A percentile compares a stretch with the other conserved stretches of the same genome.
Evolutionary conservation across 2,888 invertebrate species (phyloP).

Genomic region (Chaetogeoica ovagalla): DNA sequence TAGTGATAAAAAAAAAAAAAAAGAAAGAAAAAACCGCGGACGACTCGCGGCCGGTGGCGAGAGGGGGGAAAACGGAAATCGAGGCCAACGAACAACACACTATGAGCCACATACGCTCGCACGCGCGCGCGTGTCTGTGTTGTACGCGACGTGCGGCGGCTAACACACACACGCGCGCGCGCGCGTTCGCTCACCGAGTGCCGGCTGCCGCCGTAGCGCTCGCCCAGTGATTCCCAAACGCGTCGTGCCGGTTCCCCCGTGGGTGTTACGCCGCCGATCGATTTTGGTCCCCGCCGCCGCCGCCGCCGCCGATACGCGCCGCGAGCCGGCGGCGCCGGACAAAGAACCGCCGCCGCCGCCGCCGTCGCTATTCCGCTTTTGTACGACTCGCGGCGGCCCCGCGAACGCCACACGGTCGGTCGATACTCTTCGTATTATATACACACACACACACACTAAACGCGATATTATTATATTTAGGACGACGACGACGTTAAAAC

Average conservation of each 20-base stretch:
- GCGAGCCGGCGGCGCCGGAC: conserved; percentile 24
- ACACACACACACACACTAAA: not conserved
- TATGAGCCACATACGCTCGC: not conserved
- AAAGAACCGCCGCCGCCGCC: conserved; percentile 23
- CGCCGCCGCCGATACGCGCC: conserved; percentile 12
- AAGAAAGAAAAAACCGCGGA: too few species aligned
- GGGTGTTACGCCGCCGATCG: not conserved
- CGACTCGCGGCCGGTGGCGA: not conserved
- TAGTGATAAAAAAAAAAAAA: too few species aligned
- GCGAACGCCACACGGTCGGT: not conserved
- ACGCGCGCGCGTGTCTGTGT: too few species aligned
- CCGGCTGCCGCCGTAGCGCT: not conserved
- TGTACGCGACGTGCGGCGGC: too few species aligned
- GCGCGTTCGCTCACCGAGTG: too few species aligned
- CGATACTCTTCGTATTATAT: not conserved
- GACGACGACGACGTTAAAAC: too few species aligned
- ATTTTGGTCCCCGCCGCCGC: conserved; percentile 12
- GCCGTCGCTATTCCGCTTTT: too few species aligned
- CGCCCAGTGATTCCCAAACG: conserved; percentile 48
- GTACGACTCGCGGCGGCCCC: not conserved
- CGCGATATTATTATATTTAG: not conserved
- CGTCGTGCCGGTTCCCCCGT: not conserved
- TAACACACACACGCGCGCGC: too few species aligned
- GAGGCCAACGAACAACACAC: conserved; percentile 15
- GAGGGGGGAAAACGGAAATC: not conserved